phyloP scores from a whole-genome alignment of 2,113 vertebrate species.

The Balaeniceps rex region DNA sequence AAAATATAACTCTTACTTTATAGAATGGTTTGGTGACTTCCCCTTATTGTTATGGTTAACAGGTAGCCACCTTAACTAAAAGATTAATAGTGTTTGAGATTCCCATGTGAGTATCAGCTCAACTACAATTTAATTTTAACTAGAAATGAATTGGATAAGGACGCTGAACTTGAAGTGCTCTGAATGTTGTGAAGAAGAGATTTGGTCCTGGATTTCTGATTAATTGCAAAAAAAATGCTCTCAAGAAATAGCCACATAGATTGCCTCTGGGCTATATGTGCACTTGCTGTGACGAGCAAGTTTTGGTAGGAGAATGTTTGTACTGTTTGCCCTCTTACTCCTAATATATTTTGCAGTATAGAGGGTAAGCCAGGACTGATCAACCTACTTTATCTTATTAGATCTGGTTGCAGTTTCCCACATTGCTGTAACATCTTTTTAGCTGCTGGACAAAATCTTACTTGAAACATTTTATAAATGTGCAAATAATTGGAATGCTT shows the following conservation, averaged over 20 bases:
- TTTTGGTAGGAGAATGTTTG: background rate
- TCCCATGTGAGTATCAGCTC: background rate
- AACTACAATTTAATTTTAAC: constrained; percentile 3
- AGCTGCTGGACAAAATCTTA: background rate
- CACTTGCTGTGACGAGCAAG: background rate
- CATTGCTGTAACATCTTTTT: background rate
- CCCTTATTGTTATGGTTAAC: background rate
- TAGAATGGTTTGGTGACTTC: background rate
- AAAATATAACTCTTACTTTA: background rate
- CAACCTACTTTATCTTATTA: background rate
- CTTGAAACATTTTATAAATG: background rate
- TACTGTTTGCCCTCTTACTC: background rate
- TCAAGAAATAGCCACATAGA: background rate
- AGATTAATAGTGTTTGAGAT: background rate
- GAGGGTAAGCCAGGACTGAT: background rate
- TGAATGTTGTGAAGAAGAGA: background rate
- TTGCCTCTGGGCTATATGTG: background rate
- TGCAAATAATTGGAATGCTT: background rate
- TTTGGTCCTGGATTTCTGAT: background rate
- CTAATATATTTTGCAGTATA: background rate
- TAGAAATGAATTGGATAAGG: constrained; percentile 1
- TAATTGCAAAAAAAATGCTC: background rate
- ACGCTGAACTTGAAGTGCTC: background rate
- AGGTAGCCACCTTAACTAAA: background rate
- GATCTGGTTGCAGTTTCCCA: background rate